Conservation (phyloP, 2,888 invertebrate species). For the Ectobius pallidus region DNA sequence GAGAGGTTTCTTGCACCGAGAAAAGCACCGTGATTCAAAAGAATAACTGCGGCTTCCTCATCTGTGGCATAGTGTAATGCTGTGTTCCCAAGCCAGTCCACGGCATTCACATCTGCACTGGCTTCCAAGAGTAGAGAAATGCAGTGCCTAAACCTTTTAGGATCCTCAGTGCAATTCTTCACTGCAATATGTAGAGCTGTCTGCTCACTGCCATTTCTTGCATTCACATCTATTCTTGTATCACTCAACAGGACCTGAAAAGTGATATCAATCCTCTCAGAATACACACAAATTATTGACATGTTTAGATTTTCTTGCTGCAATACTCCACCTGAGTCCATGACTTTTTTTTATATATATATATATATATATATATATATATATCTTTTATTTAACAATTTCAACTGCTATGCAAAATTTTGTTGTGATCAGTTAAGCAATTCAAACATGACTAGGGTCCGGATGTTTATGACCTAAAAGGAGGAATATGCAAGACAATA, state of each 20-base stretch:
- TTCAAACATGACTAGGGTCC: too few relatives aligned
- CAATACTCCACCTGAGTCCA: too few relatives aligned
- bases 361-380: too few relatives aligned
- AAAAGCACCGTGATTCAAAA: background rate
- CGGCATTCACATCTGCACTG: background rate
- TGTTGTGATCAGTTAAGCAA: too few relatives aligned
- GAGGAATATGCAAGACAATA: too few relatives aligned
- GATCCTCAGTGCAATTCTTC: background rate
- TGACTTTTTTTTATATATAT: too few relatives aligned
- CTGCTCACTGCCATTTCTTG: background rate
- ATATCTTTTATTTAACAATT: too few relatives aligned
- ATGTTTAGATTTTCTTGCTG: too few relatives aligned
- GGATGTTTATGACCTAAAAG: too few relatives aligned
- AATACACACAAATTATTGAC: too few relatives aligned
- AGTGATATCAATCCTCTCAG: too few relatives aligned
- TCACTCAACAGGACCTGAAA: background rate
- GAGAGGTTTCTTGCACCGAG: background rate
- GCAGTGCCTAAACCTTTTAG: background rate
- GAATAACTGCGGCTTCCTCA: background rate
- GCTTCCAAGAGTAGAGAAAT: background rate
- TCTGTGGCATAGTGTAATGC: conserved; percentile 11
- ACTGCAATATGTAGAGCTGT: background rate
- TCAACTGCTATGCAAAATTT: too few relatives aligned
- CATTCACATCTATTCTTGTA: background rate
- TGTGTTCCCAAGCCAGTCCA: conserved; percentile 6